Evolutionary conservation across 2,888 invertebrate genomes (phyloP).

Genomic region (Aphidius colemani): DNA sequence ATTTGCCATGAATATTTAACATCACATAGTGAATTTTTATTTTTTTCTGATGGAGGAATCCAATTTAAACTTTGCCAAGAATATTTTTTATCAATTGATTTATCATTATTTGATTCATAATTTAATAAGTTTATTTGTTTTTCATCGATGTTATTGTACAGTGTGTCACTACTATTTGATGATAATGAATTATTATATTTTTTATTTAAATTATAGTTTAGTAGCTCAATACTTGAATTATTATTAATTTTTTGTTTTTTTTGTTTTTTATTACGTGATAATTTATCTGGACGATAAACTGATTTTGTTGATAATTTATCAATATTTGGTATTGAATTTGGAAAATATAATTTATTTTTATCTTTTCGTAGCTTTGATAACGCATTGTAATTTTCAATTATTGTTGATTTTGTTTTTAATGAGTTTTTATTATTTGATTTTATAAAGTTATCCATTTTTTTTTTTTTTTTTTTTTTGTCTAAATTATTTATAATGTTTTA

Average conservation of each 20-base stretch:
- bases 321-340: slow-evolving; percentile 15
- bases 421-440: background rate
- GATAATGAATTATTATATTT: background rate
- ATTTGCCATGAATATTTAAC: slow-evolving; percentile 48
- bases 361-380: background rate
- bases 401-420: slow-evolving; percentile 7
- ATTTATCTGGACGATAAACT: slow-evolving; percentile 5
- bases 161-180: background rate
- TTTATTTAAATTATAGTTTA: background rate
- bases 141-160: background rate
- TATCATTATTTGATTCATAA: background rate
- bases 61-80: slow-evolving; percentile 39
- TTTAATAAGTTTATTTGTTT: background rate
- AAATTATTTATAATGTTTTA: background rate
- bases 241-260: background rate
- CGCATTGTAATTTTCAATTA: slow-evolving; percentile 16
- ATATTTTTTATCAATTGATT: slow-evolving; percentile 29
- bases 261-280: background rate
- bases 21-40: slow-evolving; percentile 29
- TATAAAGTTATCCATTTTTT: background rate
- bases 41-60: slow-evolving; percentile 35
- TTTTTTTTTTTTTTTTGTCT: background rate
- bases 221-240: background rate
- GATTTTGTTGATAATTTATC: slow-evolving; percentile 2
- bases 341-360: slow-evolving; percentile 15